Evolutionary conservation across 2,113 vertebrate species (phyloP), one percentile per base, ranked within the genome.

Genomic region (Planiliza haematocheilus): DNA sequence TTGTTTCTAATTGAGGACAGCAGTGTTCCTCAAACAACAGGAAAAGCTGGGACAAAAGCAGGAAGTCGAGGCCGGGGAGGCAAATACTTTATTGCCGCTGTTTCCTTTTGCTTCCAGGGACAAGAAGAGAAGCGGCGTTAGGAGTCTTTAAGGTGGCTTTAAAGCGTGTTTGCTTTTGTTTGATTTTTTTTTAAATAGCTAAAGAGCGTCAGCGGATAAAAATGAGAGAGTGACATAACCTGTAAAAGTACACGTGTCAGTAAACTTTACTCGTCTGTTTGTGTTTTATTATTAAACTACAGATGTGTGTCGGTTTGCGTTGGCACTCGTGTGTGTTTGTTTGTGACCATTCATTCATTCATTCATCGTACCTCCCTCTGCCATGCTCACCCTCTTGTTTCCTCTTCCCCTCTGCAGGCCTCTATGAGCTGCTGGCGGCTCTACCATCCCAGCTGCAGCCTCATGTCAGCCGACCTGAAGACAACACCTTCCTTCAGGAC

Each of bases 371-470:
- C 24, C 36, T 66, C 59, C 17, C 61, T 17, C 92, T 85, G 81
- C 61, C 62, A 87, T 91, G 21, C 51, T 38, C 43, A 80, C 56
- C 30, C 39, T 50, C 39, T n/a, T 64, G 88, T 94, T 95, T 95
- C 94, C 94, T n/a, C n/a, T n/a, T n/a, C n/a, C n/a, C n/a, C n/a
- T 95, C 93, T 93, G 83, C 95, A 99, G 97, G 96, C 93, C 94
- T 99, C 88, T 97, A 95, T 37, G 97, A 98, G 93, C 92, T 99
- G 90, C 88, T 99, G 95, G 95, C 95, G 61, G 94, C 94, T 16
- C 83, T 99, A 91, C 97, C 97, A 77, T 95, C 95, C 82, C 97
- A 98, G 94, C 95, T 99, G 90, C 96, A 96, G 94, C 95, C 96
- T 72, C 96, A 99, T 92, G 94, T 96, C 94, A 94, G 95, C 89